Evolutionary conservation across 2,888 invertebrate species (phyloP).

Genomic region (Amblyjoppa proteus): DNA sequence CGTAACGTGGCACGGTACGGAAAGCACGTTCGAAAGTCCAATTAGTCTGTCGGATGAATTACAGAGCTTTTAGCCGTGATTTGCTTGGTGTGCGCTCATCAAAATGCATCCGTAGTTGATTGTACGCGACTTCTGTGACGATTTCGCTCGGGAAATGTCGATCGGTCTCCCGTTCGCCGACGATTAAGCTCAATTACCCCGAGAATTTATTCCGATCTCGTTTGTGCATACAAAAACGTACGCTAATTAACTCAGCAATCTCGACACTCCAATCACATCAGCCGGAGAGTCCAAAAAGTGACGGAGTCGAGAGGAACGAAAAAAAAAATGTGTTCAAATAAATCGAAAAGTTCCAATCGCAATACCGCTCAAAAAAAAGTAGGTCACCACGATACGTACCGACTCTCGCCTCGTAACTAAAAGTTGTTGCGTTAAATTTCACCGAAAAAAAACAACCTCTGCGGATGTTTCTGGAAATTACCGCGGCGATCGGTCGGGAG

Average conservation of each 20-base stretch:
- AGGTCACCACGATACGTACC: not conserved
- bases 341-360: not conserved
- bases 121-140: not conserved
- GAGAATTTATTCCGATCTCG: constrained; percentile 8
- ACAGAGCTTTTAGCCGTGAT: not conserved
- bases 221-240: not conserved
- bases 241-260: constrained; percentile 1
- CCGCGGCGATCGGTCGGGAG: not conserved
- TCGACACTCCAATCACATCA: not conserved
- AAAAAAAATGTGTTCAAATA: not conserved
- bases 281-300: not conserved
- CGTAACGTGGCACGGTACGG: constrained; percentile 1
- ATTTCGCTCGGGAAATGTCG: not conserved
- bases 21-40: constrained; percentile 39
- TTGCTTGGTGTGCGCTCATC: not conserved
- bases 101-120: not conserved
- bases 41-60: constrained; percentile 1
- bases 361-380: not conserved
- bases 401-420: not conserved
- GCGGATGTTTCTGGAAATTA: not conserved
- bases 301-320: not conserved
- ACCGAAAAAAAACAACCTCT: too few relatives aligned
- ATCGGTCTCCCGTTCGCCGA: not conserved
- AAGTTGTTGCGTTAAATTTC: not conserved
- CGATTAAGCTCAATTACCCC: not conserved